Base-by-base conservation (phyloP, 2,888 invertebrate genomes). In the Pandemis cinnamomeana region DNA sequence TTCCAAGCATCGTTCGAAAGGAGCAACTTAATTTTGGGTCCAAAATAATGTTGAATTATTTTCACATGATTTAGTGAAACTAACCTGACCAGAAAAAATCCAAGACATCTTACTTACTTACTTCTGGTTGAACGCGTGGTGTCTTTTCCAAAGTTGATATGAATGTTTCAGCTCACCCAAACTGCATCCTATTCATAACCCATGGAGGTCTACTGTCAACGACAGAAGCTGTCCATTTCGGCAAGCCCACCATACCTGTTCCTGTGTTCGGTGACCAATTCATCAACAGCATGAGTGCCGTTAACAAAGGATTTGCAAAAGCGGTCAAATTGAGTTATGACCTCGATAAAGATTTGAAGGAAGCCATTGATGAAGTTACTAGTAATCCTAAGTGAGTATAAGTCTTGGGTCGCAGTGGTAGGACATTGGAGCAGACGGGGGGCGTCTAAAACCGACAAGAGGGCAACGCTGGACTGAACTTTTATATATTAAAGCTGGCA, bases 171-270 rank as follows among this genome's bases (percentile, higher is more conserved):
- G 78, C 76, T n/a, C 78, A 78, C 42, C 76, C 72, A 5, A 78
- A 77, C 36, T 69, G 70, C 46, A 42, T 72, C 7, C 27, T 78
- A 8, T 78, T 77, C 46, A 76, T 77, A 44, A 73, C 78, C 4
- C 77, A 77, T 42, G 78, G 78, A 8, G 78, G 78, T 46, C 68
- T 78, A 3, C 67, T 76, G 7, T 77, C 77, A 13, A 67, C 71
- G 5, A 77, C 75, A 15, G 78, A 78, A 27, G 71, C 76, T 1
- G 67, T 77, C 2, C 74, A 77, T 68, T 77, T 73, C 44, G 77
- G 76, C 8, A 77, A 77, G 5, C 77, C 78, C 5, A 73, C 71
- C 10, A 71, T 78, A 15, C 20, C 76, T 75, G 8, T 63, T 78
- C 11, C 78, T 76, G 13, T 58, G 62, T 13, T 71, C 71, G 10